These are phyloP conservation scores for Dasyornis broadbenti DNA, from an alignment of 2,113 vertebrate genomes.

Conservation along the genomic window DNA sequence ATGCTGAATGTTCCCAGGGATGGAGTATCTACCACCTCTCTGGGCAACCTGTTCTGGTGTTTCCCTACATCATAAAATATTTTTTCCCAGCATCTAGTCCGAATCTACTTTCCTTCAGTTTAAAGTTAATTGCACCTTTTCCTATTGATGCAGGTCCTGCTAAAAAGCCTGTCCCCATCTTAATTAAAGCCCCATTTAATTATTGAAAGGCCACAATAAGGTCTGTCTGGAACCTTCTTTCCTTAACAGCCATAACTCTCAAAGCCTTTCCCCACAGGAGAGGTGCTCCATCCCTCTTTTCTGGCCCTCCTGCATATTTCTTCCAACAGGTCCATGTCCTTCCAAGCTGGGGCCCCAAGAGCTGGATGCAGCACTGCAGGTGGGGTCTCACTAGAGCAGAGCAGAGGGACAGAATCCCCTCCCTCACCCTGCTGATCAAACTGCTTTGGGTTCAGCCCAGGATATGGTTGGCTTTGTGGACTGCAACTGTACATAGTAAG, in stretches of 20 bases:
- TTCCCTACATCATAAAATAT: not conserved
- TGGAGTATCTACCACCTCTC: not conserved
- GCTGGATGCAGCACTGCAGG: not conserved
- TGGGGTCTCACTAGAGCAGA: not conserved
- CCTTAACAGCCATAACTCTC: not conserved
- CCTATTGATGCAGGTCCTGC: not conserved
- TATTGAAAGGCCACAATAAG: not conserved
- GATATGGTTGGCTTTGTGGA: not conserved
- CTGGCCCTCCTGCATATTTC: fast-evolving
- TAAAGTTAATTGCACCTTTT: not conserved
- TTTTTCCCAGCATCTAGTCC: not conserved
- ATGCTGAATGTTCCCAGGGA: not conserved
- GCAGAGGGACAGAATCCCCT: not conserved
- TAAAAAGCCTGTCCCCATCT: not conserved
- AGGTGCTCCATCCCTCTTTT: not conserved
- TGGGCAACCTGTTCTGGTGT: fast-evolving
- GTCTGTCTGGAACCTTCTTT: not conserved
- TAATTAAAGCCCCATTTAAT: not conserved
- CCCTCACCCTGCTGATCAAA: not conserved
- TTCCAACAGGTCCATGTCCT: fast-evolving
- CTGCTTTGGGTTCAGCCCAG: not conserved
- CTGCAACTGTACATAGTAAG: not conserved
- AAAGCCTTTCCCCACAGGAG: not conserved
- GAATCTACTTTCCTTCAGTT: not conserved
- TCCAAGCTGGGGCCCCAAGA: not conserved